Percentiles rank a stretch among this genome's conserved stretches.
These are phyloP conservation scores for Griposia aprilina DNA, from an alignment of 2,888 invertebrate species.

Conservation along the genomic window DNA sequence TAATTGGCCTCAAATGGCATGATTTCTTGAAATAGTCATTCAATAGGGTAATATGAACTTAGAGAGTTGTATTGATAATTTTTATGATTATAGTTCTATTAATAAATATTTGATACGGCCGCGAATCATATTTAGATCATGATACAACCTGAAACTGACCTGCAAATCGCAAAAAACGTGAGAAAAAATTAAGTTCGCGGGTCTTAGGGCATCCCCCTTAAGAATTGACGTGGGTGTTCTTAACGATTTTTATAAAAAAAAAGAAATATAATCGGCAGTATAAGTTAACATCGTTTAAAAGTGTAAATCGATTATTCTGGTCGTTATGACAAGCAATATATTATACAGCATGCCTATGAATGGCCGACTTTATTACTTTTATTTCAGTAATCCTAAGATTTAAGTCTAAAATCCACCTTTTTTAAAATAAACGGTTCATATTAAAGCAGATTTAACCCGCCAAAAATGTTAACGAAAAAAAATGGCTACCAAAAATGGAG, in stretches of 20 bases:
- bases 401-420: slow-evolving; percentile 8
- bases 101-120: too few species aligned
- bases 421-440: neutral
- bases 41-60: too few species aligned
- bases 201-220: neutral
- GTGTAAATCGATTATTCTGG: slow-evolving; percentile 35
- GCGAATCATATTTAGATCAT: too few species aligned
- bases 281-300: slow-evolving; percentile 18
- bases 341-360: slow-evolving; percentile 35
- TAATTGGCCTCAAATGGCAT: too few species aligned
- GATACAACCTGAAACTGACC: too few species aligned
- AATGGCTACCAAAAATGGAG: neutral
- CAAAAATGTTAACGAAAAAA: slow-evolving; percentile 12
- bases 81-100: too few species aligned
- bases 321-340: slow-evolving; percentile 40
- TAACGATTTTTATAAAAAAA: neutral
- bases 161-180: too few species aligned
- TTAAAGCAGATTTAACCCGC: neutral
- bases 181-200: too few species aligned
- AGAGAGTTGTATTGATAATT: too few species aligned
- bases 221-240: slow-evolving; percentile 9
- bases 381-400: slow-evolving; percentile 36
- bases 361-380: slow-evolving; percentile 51
- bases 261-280: slow-evolving; percentile 1
- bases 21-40: too few species aligned